Conservation (phyloP, 2,113 vertebrate species). For the Lipophrys pholis region DNA sequence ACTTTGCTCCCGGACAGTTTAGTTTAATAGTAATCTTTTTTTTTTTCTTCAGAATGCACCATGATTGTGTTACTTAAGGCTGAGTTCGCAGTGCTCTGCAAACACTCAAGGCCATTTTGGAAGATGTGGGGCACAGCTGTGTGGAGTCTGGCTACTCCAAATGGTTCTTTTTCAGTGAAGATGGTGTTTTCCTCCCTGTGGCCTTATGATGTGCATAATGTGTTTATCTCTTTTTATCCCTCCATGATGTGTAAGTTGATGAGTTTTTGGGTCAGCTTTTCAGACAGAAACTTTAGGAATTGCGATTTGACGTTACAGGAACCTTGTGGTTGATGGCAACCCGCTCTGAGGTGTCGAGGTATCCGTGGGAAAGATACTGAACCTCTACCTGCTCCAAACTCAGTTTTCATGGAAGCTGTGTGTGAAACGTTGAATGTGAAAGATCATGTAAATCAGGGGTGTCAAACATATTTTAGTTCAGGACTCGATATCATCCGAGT, state of each 20-base stretch:
- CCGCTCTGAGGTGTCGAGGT: too few relatives aligned
- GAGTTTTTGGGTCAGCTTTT: constrained; percentile 36
- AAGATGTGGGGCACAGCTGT: constrained; percentile 74
- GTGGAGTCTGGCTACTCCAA: constrained; percentile 64
- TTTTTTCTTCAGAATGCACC: constrained; percentile 30
- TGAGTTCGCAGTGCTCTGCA: constrained; percentile 36
- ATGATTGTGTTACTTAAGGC: constrained; percentile 33
- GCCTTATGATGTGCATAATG: constrained; percentile 29
- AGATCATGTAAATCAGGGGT: too few relatives aligned
- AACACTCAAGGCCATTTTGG: constrained; percentile 57
- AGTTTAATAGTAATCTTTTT: constrained; percentile 24
- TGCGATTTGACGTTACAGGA: constrained; percentile 14
- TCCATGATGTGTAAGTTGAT: constrained; percentile 34
- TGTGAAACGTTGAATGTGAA: too few relatives aligned
- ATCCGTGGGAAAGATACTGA: too few relatives aligned
- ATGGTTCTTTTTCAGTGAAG: constrained; percentile 37
- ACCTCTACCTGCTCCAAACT: too few relatives aligned
- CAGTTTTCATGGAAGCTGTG: too few relatives aligned
- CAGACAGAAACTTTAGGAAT: not conserved
- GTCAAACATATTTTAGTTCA: too few relatives aligned
- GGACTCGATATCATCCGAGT: too few relatives aligned
- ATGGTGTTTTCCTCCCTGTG: not conserved
- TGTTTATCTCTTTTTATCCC: constrained; percentile 41
- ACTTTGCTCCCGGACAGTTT: constrained; percentile 20
- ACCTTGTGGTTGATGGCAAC: not conserved